phyloP scores from a whole-genome alignment of 2,888 invertebrate species.

The Sesamia inferens region DNA sequence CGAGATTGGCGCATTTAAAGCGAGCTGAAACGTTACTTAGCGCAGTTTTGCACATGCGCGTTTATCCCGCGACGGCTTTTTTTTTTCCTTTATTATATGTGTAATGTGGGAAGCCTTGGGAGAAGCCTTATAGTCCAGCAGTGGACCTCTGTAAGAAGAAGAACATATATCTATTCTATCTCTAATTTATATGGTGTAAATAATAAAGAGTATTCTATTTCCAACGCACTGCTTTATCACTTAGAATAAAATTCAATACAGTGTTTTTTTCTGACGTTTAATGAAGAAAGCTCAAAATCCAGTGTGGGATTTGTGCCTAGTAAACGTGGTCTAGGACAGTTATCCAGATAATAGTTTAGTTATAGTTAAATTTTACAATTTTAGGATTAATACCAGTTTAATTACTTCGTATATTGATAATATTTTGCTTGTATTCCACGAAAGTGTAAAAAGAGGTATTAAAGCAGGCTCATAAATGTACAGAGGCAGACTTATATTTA shows the following conservation, averaged over 20 bases:
- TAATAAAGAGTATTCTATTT: background rate
- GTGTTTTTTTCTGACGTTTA: background rate
- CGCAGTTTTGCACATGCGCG: background rate
- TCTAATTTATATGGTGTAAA: too few relatives aligned
- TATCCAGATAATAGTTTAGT: slow-evolving; percentile 35
- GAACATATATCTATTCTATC: too few relatives aligned
- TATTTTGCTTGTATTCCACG: background rate
- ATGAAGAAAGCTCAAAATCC: background rate
- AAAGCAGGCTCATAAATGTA: background rate
- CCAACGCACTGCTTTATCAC: background rate
- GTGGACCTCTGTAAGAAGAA: too few relatives aligned
- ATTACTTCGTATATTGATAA: slow-evolving; percentile 27
- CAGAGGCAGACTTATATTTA: background rate
- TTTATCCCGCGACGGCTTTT: background rate
- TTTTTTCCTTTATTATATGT: background rate
- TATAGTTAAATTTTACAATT: slow-evolving; percentile 10
- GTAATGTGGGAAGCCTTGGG: too few relatives aligned
- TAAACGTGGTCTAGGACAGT: background rate
- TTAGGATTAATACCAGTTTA: background rate
- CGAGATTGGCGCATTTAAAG: slow-evolving; percentile 32
- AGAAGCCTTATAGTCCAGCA: too few relatives aligned
- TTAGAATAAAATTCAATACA: background rate
- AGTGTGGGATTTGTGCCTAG: background rate
- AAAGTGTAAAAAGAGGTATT: background rate
- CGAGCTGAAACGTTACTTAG: slow-evolving; percentile 29